Percentiles rank a stretch among this genome's conserved stretches.
These are phyloP conservation scores for Aculops lycopersici DNA, from an alignment of 1,140 invertebrate genomes.

Conservation along the genomic window DNA sequence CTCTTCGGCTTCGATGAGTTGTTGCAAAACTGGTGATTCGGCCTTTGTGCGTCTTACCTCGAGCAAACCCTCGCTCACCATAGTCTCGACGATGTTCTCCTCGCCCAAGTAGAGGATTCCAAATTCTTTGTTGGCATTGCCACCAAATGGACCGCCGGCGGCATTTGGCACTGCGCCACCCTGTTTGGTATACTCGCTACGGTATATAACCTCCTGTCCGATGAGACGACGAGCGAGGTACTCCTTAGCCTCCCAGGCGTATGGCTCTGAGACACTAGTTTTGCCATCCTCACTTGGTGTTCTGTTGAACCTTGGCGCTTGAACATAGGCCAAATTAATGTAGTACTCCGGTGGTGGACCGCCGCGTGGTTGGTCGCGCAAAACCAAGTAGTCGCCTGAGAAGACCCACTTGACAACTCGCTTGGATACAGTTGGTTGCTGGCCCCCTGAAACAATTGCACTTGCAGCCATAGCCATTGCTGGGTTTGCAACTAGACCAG, in stretches of 20 bases:
- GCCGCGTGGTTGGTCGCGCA: constrained; percentile 35
- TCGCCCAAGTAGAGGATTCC: constrained; percentile 3
- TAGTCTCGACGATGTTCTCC: constrained; percentile 52
- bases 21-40: constrained; percentile 18
- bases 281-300: constrained; percentile 24
- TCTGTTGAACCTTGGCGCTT: constrained; percentile 60
- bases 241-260: constrained; percentile 84
- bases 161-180: constrained; percentile 35
- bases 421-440: background rate
- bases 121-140: constrained; percentile 5
- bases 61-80: constrained; percentile 56
- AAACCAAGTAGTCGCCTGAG: constrained; percentile 58
- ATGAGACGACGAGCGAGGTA: constrained; percentile 78
- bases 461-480: background rate
- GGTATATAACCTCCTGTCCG: constrained; percentile 61
- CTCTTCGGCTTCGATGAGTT: constrained; percentile 56
- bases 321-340: constrained; percentile 54
- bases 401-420: constrained; percentile 26
- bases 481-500: background rate
- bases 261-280: constrained; percentile 26
- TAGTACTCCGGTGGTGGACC: constrained; percentile 67
- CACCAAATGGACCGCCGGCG: constrained; percentile 31
- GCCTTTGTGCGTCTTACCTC: constrained; percentile 21
- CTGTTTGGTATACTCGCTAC: constrained; percentile 73
- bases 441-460: background rate